Base-by-base conservation (phyloP, 2,113 vertebrate genomes). In the Raja brachyura region DNA sequence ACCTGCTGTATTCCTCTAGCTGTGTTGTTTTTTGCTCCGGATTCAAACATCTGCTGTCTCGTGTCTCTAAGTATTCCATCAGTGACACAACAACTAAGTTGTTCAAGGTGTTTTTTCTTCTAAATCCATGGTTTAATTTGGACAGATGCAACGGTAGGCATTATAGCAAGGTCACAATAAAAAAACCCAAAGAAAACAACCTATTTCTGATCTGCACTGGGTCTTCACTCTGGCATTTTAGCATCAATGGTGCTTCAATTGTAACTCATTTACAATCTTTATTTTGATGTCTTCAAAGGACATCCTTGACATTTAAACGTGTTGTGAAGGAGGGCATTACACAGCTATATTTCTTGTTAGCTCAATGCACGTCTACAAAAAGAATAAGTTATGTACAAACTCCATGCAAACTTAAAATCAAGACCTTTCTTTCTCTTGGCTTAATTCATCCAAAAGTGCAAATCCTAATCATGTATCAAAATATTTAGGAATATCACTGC, bases 221-320 rank as follows among this genome's bases (percentile, higher is more conserved):
- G 14, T 33, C 39, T 92, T 68, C 33, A 74, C 90, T 54, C 68
- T 70, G 90, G 90, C 90, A 92, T 92, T 92, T 90, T 73, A 28
- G 68, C 9, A 54, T 74, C 16, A 54, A 20, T 70, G 31, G 39
- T 1, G 11, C 13, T n/a, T 63, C 83, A 88, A 66, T 31, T 63
- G n/a, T 16, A 92, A 33, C 66, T 92, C 66, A 5, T 9, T 92
- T 48, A 48, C 20, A 31, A 92, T 31, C 33, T 86, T 86, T 86
- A n/a, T 39, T 90, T 90, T 48, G 63, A 20, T 25, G 9, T 73
- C 66, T 74, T 73, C 66, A 92, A 48, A 28, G 39, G n/a, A 48
- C 16, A 48, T 33, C 33, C 22, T 0, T 70, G 66, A 68, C 33
- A 73, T 73, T 92, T 92, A 70, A 54, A 90, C 66, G 33, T 66